Percentiles rank a stretch among this genome's conserved stretches.
Conservation (phyloP, 1,140 invertebrate genomes). For the Bilobella aurantiaca region DNA sequence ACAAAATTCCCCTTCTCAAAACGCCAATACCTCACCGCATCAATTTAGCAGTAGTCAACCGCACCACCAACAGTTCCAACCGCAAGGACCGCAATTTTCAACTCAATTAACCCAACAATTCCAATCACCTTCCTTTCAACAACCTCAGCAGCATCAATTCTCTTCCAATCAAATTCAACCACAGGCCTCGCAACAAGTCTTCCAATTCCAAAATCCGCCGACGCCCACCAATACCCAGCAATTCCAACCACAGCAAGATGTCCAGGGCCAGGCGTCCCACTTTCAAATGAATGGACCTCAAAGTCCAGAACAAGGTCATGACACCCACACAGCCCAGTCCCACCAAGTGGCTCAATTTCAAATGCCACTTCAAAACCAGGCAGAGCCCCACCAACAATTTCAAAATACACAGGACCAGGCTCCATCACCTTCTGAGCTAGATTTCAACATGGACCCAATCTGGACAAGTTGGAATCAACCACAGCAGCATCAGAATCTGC, state of each 20-base stretch:
- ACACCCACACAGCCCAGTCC: neutral
- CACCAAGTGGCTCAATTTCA: neutral
- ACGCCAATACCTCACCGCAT: neutral
- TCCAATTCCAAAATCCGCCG: neutral
- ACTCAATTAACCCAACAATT: slow-evolving; percentile 2
- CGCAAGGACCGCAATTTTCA: neutral
- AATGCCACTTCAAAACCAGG: neutral
- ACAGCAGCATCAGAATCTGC: too few species aligned
- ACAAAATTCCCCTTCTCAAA: slow-evolving; percentile 7
- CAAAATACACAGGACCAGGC: too few species aligned
- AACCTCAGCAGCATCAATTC: too few species aligned
- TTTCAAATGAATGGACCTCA: neutral
- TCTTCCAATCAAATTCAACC: too few species aligned
- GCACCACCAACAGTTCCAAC: slow-evolving; percentile 7
- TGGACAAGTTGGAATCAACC: neutral
- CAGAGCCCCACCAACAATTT: too few species aligned
- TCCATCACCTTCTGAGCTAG: neutral
- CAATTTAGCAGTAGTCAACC: slow-evolving; percentile 9
- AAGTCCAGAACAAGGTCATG: neutral
- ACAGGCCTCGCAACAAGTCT: neutral
- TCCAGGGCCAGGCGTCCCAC: neutral
- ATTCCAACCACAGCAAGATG: neutral
- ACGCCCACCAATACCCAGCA: neutral
- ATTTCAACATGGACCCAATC: slow-evolving; percentile 6
- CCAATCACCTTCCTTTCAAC: neutral